Conservation (phyloP, 1,140 invertebrate genomes). For the Ips nitidus region DNA sequence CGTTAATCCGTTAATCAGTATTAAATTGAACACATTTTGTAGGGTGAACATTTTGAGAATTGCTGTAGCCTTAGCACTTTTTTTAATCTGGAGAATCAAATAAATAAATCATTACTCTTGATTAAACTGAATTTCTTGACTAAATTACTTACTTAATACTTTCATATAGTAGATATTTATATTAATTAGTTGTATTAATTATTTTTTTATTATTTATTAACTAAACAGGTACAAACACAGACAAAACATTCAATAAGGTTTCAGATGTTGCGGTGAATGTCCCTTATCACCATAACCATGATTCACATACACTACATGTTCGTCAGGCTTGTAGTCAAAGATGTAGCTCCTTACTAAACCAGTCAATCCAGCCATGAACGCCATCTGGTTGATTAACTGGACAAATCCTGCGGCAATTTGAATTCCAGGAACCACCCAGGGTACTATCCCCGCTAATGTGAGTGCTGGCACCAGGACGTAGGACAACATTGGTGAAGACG, state of each 20-base stretch:
- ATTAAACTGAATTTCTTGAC: too few relatives aligned
- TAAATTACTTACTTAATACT: too few relatives aligned
- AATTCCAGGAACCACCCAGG: conserved; percentile 48
- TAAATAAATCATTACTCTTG: too few relatives aligned
- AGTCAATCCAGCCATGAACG: conserved; percentile 45
- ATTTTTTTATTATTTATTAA: too few relatives aligned
- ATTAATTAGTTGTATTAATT: too few relatives aligned
- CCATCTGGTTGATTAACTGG: conserved; percentile 49
- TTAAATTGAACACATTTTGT: too few relatives aligned
- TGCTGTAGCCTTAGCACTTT: too few relatives aligned
- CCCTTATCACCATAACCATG: conserved; percentile 45
- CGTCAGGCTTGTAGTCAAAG: conserved; percentile 46
- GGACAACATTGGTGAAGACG: conserved; percentile 33
- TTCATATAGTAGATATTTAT: too few relatives aligned
- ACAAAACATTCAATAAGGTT: background rate
- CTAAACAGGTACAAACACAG: too few relatives aligned
- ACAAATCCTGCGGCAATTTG: conserved; percentile 48
- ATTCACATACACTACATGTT: conserved; percentile 50
- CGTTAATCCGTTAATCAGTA: too few relatives aligned
- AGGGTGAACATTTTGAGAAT: too few relatives aligned
- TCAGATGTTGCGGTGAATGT: conserved; percentile 6
- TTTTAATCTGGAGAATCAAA: too few relatives aligned
- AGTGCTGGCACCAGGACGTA: conserved; percentile 47
- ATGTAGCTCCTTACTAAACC: conserved; percentile 47
- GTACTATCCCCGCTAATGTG: conserved; percentile 47